phyloP scores from a whole-genome alignment of 2,797 vertebrate genomes.

The Poeciliopsis presidionis region DNA sequence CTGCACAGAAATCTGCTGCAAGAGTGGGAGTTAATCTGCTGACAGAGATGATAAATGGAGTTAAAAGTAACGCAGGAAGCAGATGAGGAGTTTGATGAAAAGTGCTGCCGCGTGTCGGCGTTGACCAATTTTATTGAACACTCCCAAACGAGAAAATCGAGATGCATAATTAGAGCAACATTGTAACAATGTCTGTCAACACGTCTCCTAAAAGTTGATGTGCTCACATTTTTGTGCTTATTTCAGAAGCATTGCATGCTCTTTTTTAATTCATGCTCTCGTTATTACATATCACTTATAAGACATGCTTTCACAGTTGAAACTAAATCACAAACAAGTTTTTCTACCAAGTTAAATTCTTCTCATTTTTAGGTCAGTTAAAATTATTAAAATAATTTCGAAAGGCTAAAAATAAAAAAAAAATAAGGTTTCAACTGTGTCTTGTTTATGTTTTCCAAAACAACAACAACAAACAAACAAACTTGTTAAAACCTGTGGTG shows the following conservation, averaged over 20 bases:
- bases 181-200: neutral
- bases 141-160: neutral
- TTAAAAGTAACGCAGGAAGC: conserved; percentile 4
- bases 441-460: neutral
- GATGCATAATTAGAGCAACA: neutral
- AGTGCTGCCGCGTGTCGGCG: neutral
- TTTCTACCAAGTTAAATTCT: too few species aligned
- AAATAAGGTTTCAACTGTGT: neutral
- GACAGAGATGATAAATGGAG: conserved; percentile 29
- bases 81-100: conserved; percentile 22
- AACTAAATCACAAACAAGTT: too few species aligned
- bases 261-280: neutral
- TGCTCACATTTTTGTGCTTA: neutral
- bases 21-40: conserved; percentile 9
- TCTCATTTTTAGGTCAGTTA: too few species aligned
- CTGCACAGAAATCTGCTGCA: neutral
- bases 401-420: neutral
- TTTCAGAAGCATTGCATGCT: neutral
- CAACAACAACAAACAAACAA: neutral
- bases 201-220: neutral
- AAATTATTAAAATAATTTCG: neutral
- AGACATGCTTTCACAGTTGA: neutral
- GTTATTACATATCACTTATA: neutral
- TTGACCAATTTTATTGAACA: neutral
- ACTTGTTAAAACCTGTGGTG: neutral